Evolutionary conservation across 2,113 vertebrate genomes (phyloP).

Genomic region (Periophthalmodon schlosseri): DNA sequence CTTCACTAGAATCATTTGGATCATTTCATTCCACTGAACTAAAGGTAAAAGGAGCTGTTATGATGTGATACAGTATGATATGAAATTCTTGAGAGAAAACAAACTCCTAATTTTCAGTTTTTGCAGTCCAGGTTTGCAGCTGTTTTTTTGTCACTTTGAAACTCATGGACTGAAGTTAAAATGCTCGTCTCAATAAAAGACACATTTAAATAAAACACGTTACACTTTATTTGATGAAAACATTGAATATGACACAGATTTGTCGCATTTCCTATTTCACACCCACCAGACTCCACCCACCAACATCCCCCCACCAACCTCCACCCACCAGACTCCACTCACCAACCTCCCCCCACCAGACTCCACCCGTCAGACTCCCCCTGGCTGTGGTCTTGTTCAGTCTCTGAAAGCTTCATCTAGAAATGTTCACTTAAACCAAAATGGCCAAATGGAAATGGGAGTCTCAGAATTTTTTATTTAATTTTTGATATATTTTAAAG

Average conservation of each 20-base stretch:
- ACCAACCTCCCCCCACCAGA: neutral
- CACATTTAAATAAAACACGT: conserved; percentile 43
- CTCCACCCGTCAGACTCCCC: neutral
- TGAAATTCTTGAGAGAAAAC: no score
- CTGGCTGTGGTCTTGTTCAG: conserved; percentile 25
- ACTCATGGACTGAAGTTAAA: neutral
- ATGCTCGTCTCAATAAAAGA: neutral
- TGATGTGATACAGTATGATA: no score
- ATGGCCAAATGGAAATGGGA: neutral
- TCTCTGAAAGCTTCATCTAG: neutral
- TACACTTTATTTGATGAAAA: conserved; percentile 73
- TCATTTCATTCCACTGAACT: no score
- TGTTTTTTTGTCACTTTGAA: no score
- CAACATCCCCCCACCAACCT: no score
- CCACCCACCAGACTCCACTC: neutral
- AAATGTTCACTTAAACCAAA: neutral
- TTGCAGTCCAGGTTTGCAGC: no score
- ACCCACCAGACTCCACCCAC: neutral
- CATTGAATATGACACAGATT: conserved; percentile 64
- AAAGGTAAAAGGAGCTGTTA: no score
- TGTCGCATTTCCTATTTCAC: conserved; percentile 18
- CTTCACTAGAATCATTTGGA: no score
- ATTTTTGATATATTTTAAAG: neutral
- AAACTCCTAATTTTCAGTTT: no score
- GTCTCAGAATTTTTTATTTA: neutral